A percentile compares a stretch with the other conserved stretches of the same genome.
Conservation (phyloP, 2,888 invertebrate genomes). For the Bombylius discolor region DNA sequence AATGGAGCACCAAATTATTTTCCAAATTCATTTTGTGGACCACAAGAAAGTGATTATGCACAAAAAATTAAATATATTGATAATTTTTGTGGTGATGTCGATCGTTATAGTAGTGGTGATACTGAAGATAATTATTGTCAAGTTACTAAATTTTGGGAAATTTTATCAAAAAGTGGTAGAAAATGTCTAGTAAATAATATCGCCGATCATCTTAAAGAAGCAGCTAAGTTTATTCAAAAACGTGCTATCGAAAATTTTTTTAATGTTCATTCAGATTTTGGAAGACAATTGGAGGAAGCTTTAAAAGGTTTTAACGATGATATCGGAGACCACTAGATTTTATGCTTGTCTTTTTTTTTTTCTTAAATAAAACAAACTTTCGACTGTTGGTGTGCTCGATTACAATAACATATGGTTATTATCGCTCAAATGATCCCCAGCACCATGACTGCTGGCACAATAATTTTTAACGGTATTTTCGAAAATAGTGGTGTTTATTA, state of each 20-base stretch:
- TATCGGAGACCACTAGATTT: conserved; percentile 38
- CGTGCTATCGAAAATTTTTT: conserved; percentile 73
- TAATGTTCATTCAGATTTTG: conserved; percentile 67
- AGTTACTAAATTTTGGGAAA: conserved; percentile 67
- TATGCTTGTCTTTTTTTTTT: conserved; percentile 26
- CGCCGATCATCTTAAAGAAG: conserved; percentile 59
- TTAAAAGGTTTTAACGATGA: conserved; percentile 37
- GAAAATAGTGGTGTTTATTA: too few relatives aligned
- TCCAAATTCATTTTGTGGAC: conserved; percentile 92
- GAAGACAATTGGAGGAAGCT: conserved; percentile 54
- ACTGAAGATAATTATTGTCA: conserved; percentile 85
- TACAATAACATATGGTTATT: too few relatives aligned
- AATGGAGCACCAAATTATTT: conserved; percentile 86
- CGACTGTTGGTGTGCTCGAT: too few relatives aligned
- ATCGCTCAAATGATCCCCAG: too few relatives aligned
- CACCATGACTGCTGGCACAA: too few relatives aligned
- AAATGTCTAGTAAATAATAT: conserved; percentile 66
- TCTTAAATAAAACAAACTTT: too few relatives aligned
- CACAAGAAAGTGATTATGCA: conserved; percentile 55
- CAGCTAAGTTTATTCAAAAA: conserved; percentile 76
- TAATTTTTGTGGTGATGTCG: conserved; percentile 58
- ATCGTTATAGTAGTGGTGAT: conserved; percentile 64
- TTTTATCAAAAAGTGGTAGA: conserved; percentile 60
- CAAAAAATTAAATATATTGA: conserved; percentile 44
- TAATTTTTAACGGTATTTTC: too few relatives aligned